Percentiles rank a stretch among this genome's conserved stretches.
Conservation (phyloP, 2,113 vertebrate genomes). For the Drymodes brunneopygia region DNA sequence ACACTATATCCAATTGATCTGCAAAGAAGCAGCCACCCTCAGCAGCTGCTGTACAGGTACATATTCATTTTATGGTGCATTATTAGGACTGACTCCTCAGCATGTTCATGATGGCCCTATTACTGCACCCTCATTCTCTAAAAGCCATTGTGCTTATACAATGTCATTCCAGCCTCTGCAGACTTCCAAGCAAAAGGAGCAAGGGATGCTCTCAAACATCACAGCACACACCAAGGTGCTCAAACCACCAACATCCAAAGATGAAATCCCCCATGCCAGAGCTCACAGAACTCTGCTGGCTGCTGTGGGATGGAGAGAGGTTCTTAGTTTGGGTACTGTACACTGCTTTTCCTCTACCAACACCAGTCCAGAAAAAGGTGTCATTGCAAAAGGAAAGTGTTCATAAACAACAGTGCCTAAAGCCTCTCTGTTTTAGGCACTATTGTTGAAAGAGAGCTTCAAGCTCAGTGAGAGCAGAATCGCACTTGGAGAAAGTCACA, state of each 20-base stretch:
- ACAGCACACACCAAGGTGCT: neutral
- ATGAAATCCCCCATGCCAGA: neutral
- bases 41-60: neutral
- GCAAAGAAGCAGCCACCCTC: neutral
- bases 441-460: neutral
- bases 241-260: neutral
- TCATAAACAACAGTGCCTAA: neutral
- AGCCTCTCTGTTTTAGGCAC: neutral
- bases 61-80: neutral
- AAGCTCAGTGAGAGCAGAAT: neutral
- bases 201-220: neutral
- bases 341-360: neutral
- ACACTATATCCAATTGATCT: neutral
- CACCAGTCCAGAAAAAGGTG: neutral
- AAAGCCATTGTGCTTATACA: neutral
- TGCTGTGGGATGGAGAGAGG: neutral
- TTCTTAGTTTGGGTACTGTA: neutral
- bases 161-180: neutral
- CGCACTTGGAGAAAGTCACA: neutral
- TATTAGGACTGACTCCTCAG: slow-evolving; percentile 11
- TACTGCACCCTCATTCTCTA: neutral
- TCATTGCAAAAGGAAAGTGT: neutral
- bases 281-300: neutral
- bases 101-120: neutral
- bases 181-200: neutral